Percentiles rank a stretch among this genome's conserved stretches.
Conservation (phyloP, 2,797 vertebrate species). For the Argyrosomus regius region DNA sequence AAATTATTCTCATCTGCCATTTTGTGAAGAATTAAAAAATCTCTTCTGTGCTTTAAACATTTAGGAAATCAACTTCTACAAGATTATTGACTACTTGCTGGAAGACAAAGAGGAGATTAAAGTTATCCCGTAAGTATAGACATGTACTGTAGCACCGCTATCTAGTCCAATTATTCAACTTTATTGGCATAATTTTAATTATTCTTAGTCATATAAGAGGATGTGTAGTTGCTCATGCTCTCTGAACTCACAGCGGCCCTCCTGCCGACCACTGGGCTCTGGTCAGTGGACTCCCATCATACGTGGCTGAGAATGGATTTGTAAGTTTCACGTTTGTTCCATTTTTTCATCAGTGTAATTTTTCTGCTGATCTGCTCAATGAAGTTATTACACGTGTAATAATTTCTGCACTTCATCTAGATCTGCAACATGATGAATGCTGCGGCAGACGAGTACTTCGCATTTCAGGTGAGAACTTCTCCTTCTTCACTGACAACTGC, state of each 20-base stretch:
- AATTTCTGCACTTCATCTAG: constrained; percentile 66
- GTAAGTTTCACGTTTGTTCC: constrained; percentile 82
- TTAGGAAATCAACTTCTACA: constrained; percentile 95
- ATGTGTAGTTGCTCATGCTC: constrained; percentile 10
- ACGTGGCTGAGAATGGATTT: constrained; percentile 95
- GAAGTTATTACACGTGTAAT: not conserved
- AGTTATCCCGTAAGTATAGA: constrained; percentile 93
- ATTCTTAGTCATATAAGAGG: not conserved
- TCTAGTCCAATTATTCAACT: not conserved
- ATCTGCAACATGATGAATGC: constrained; percentile 98
- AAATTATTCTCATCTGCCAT: not conserved
- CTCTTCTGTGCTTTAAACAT: constrained; percentile 5
- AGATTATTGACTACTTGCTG: constrained; percentile 96
- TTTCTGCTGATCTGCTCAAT: not conserved
- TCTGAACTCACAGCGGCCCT: constrained; percentile 84
- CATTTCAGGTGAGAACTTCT: constrained; percentile 88
- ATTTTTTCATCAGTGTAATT: not conserved
- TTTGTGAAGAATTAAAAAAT: not conserved
- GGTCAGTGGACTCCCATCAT: constrained; percentile 90
- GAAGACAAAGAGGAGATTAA: constrained; percentile 96
- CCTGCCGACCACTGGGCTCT: constrained; percentile 94
- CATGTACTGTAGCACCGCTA: not conserved
- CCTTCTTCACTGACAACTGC: not conserved
- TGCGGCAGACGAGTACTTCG: constrained; percentile 90
- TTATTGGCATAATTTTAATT: constrained; percentile 4